Conservation (phyloP, 2,888 invertebrate species). For the Tiliacea citrago region DNA sequence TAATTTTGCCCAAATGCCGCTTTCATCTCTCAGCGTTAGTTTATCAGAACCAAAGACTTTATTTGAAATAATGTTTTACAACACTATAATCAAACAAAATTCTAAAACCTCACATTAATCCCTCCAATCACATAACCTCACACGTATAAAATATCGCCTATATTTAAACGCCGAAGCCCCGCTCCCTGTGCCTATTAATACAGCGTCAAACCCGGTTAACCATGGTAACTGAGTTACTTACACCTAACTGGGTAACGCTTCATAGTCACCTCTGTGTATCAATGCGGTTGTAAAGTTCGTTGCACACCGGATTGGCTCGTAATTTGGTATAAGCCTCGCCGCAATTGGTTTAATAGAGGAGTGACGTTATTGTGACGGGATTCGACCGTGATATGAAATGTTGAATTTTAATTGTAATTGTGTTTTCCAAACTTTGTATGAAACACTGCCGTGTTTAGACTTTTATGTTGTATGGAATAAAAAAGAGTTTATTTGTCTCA, state of each 20-base stretch:
- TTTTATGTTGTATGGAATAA: neutral
- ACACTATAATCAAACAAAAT: neutral
- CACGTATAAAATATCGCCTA: constrained; percentile 27
- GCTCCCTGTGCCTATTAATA: constrained; percentile 69
- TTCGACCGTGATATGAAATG: neutral
- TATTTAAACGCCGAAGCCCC: constrained; percentile 43
- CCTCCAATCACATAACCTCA: neutral
- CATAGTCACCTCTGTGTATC: constrained; percentile 52
- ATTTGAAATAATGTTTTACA: neutral
- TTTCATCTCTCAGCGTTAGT: neutral
- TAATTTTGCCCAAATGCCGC: no score
- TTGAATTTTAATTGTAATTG: constrained; percentile 1
- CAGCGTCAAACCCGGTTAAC: constrained; percentile 65
- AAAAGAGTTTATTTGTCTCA: constrained; percentile 37
- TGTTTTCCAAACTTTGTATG: neutral
- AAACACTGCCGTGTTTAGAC: neutral
- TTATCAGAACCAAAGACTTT: neutral
- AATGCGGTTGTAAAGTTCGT: constrained; percentile 49
- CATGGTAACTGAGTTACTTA: constrained; percentile 70
- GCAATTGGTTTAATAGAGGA: constrained; percentile 9
- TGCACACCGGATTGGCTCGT: constrained; percentile 49
- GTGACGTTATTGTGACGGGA: neutral
- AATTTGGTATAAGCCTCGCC: constrained; percentile 33
- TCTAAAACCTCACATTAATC: constrained; percentile 3
- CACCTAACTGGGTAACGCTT: constrained; percentile 63